These are phyloP conservation scores for Tapirus indicus DNA, from an alignment of 2,797 vertebrate genomes.

Conservation along the genomic window DNA sequence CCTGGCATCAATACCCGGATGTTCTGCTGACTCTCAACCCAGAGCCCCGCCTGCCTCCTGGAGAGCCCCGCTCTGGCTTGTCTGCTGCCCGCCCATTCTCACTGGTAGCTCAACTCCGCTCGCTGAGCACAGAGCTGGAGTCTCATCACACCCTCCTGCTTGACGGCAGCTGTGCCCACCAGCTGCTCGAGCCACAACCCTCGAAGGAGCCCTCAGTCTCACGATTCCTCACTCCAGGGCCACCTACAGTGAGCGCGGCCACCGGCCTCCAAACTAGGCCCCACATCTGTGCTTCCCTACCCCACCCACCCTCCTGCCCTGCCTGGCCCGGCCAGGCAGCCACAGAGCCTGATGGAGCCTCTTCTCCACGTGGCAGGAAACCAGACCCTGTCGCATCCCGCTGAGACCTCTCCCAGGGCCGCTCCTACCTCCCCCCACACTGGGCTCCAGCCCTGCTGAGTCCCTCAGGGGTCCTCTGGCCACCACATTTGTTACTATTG, in stretches of 20 bases:
- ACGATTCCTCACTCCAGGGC: rapidly evolving
- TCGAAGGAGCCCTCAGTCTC: rapidly evolving
- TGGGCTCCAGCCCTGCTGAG: background rate
- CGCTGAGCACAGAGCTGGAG: rapidly evolving
- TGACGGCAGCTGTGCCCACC: rapidly evolving
- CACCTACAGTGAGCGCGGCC: rapidly evolving
- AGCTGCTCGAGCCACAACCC: background rate
- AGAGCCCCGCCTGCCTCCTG: rapidly evolving
- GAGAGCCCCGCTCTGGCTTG: rapidly evolving
- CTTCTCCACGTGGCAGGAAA: background rate
- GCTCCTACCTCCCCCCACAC: rapidly evolving
- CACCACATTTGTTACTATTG: background rate
- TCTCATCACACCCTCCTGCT: rapidly evolving
- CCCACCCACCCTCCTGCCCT: rapidly evolving
- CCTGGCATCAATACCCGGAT: rapidly evolving
- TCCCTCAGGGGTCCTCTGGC: background rate
- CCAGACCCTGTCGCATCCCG: rapidly evolving
- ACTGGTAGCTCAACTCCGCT: rapidly evolving
- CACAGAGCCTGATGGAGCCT: background rate
- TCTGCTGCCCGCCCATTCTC: rapidly evolving
- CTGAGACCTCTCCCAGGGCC: background rate
- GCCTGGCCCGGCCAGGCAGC: background rate
- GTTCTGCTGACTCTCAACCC: rapidly evolving
- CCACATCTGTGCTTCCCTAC: background rate
- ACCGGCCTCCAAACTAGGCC: rapidly evolving